Evolutionary conservation across 2,888 invertebrate species (phyloP).

Genomic region (Melieria picta): DNA sequence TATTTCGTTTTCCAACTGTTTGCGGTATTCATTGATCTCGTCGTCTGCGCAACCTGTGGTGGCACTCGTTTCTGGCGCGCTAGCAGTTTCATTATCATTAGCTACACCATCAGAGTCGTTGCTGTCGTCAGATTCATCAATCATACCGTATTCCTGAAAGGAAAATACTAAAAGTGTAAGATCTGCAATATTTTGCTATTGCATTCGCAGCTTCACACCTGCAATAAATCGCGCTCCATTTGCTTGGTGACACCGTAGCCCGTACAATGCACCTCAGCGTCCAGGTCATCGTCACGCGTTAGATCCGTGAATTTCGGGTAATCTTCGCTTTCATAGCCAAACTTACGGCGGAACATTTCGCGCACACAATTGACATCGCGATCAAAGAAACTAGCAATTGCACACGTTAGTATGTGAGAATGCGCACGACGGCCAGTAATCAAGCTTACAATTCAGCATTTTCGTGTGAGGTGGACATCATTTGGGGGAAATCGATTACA

Average conservation of each 20-base stretch:
- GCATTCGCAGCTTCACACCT: slow-evolving; percentile 58
- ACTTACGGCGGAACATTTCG: slow-evolving; percentile 90
- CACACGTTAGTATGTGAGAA: background rate
- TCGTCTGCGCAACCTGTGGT: slow-evolving; percentile 50
- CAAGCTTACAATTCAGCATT: slow-evolving; percentile 85
- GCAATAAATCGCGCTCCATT: slow-evolving; percentile 78
- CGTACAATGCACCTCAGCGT: slow-evolving; percentile 90
- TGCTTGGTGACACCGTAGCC: slow-evolving; percentile 90
- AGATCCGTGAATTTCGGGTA: slow-evolving; percentile 81
- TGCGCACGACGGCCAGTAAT: slow-evolving; percentile 4
- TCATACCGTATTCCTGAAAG: slow-evolving; percentile 68
- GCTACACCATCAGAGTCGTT: slow-evolving; percentile 47
- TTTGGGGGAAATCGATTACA: slow-evolving; percentile 98
- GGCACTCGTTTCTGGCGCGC: slow-evolving; percentile 50
- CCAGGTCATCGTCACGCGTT: slow-evolving; percentile 82
- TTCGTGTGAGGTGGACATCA: slow-evolving; percentile 93
- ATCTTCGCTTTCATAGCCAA: slow-evolving; percentile 86
- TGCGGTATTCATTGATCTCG: slow-evolving; percentile 61
- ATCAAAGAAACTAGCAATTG: slow-evolving; percentile 80
- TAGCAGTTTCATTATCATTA: slow-evolving; percentile 45
- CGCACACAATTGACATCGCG: slow-evolving; percentile 93
- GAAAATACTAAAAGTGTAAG: background rate
- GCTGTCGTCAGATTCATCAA: slow-evolving; percentile 60
- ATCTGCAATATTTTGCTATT: background rate
- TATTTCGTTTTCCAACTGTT: slow-evolving; percentile 62